Evolutionary conservation across 2,113 vertebrate genomes (phyloP).

Genomic region (Mohoua ochrocephala): DNA sequence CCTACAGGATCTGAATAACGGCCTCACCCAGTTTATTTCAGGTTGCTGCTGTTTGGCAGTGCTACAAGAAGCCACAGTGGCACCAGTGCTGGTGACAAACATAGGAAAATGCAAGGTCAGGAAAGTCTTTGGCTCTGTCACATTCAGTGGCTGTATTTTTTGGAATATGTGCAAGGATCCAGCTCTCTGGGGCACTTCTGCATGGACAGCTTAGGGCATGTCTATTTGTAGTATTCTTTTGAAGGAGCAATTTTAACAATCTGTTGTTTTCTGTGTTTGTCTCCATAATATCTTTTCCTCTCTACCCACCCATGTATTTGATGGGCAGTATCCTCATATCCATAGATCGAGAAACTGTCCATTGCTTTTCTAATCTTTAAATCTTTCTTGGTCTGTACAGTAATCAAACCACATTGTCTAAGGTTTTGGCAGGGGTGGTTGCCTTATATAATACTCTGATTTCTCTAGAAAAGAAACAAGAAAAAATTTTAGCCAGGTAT

Average conservation of each 20-base stretch:
- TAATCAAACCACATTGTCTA: neutral
- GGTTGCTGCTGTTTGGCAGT: neutral
- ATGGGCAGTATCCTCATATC: neutral
- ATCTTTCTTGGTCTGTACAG: neutral
- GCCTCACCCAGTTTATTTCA: conserved; percentile 25
- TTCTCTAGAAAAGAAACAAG: neutral
- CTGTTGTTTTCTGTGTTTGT: neutral
- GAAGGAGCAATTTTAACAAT: neutral
- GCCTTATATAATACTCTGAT: neutral
- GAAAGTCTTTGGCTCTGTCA: neutral
- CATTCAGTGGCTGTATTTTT: neutral
- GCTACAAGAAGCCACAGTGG: neutral
- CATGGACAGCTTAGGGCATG: neutral
- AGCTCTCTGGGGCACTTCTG: neutral
- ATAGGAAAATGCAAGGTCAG: neutral
- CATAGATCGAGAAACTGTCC: neutral
- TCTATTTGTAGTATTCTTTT: neutral
- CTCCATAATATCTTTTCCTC: neutral
- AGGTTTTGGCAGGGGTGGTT: neutral
- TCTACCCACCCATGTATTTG: neutral
- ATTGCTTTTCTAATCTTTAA: neutral
- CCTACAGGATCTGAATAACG: neutral
- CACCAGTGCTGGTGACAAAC: neutral
- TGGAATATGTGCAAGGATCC: neutral
- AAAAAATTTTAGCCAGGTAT: neutral